A percentile compares a stretch with the other conserved stretches of the same genome.
These are phyloP conservation scores for Gambusia affinis DNA, from an alignment of 2,113 vertebrate species.

Conservation along the genomic window DNA sequence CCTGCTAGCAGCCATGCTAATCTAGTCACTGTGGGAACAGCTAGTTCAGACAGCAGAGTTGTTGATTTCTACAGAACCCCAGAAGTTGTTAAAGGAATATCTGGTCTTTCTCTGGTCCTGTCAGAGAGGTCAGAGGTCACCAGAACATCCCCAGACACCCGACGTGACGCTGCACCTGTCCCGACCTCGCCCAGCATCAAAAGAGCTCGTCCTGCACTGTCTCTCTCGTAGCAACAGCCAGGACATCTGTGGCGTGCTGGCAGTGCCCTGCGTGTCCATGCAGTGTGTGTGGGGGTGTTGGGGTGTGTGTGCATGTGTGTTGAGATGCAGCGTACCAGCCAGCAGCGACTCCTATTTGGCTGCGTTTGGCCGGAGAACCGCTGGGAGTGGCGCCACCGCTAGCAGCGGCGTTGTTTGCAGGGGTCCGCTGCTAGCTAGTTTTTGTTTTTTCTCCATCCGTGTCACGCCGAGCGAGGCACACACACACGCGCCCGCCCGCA, in stretches of 20 bases:
- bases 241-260: conserved; percentile 78
- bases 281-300: neutral
- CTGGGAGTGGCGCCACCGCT: conserved; percentile 54
- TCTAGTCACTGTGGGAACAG: conserved; percentile 72
- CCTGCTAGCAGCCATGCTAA: conserved; percentile 58
- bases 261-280: conserved; percentile 20
- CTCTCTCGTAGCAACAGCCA: conserved; percentile 68
- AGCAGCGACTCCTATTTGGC: conserved; percentile 49
- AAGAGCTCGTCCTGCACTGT: conserved; percentile 59
- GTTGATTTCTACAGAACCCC: conserved; percentile 3
- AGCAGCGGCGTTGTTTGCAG: conserved; percentile 46
- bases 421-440: neutral
- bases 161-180: conserved; percentile 62
- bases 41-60: conserved; percentile 35
- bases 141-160: conserved; percentile 49
- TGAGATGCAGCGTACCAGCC: conserved; percentile 49
- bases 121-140: conserved; percentile 50
- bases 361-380: conserved; percentile 59
- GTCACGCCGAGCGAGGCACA: conserved; percentile 34
- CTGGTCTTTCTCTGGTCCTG: conserved; percentile 14
- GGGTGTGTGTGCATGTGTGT: conserved; percentile 10
- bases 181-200: conserved; percentile 65
- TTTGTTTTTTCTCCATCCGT: conserved; percentile 15
- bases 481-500: conserved; percentile 2
- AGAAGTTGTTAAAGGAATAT: conserved; percentile 22